A percentile compares a stretch with the other conserved stretches of the same genome.
Conservation (phyloP, 2,888 invertebrate genomes). For the Trachelus iudaicus region DNA sequence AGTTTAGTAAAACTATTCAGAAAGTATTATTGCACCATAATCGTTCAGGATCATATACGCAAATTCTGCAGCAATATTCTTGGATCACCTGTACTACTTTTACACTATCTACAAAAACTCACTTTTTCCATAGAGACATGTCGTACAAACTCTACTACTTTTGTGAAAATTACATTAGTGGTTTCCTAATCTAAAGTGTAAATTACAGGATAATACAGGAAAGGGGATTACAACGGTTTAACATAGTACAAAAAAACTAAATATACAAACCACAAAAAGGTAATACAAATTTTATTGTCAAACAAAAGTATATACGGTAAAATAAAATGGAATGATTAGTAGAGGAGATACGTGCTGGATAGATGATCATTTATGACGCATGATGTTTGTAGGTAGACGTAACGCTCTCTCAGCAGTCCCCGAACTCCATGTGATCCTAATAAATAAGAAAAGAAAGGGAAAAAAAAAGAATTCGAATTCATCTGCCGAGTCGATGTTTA, state of each 20-base stretch:
- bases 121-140: neutral
- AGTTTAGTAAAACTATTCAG: no score
- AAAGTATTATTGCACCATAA: no score
- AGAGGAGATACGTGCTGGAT: neutral
- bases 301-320: neutral
- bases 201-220: neutral
- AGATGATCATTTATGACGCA: neutral
- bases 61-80: neutral
- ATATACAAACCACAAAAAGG: neutral
- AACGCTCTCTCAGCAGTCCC: neutral
- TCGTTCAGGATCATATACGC: neutral
- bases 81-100: neutral
- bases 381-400: neutral
- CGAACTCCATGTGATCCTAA: slow-evolving; percentile 3
- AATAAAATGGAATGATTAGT: slow-evolving; percentile 1
- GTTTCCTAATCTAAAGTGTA: neutral
- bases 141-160: neutral
- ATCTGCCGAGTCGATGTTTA: neutral
- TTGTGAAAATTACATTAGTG: neutral
- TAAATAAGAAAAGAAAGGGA: neutral
- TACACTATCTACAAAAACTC: neutral
- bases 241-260: neutral
- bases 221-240: neutral
- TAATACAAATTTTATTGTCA: slow-evolving; percentile 5
- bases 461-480: neutral